Percentiles rank a stretch among this genome's conserved stretches.
Conservation (phyloP, 2,888 invertebrate species). For the Drosophila fulvimacula region DNA sequence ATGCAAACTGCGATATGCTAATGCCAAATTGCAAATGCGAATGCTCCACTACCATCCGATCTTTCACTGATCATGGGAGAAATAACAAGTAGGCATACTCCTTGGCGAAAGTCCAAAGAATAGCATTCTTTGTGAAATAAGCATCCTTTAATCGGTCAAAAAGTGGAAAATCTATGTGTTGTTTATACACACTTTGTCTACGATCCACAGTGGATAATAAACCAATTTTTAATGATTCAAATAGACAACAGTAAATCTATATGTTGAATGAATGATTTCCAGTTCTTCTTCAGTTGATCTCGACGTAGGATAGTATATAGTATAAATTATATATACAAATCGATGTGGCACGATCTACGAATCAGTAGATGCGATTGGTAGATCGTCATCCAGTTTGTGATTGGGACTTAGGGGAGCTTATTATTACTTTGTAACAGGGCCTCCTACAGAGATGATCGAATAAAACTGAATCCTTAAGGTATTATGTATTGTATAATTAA, state of each 20-base stretch:
- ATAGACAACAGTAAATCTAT: no score
- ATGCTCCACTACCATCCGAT: constrained; percentile 13
- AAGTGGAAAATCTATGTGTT: neutral
- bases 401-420: neutral
- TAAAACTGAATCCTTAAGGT: neutral
- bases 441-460: neutral
- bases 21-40: constrained; percentile 38
- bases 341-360: no score
- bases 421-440: neutral
- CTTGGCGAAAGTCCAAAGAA: neutral
- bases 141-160: constrained; percentile 11
- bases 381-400: neutral
- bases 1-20: constrained; percentile 67
- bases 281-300: no score
- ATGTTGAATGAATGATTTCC: no score
- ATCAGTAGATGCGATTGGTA: no score
- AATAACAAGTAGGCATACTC: constrained; percentile 11
- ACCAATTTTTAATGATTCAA: neutral
- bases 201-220: neutral
- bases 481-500: neutral
- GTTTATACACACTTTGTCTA: neutral
- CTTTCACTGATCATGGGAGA: constrained; percentile 1
- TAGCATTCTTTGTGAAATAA: constrained; percentile 7
- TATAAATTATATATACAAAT: no score
- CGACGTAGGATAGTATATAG: no score